Percentiles rank a stretch among this genome's conserved stretches.
Evolutionary conservation across 2,113 vertebrate species (phyloP).

Genomic region (Steatornis caripensis): DNA sequence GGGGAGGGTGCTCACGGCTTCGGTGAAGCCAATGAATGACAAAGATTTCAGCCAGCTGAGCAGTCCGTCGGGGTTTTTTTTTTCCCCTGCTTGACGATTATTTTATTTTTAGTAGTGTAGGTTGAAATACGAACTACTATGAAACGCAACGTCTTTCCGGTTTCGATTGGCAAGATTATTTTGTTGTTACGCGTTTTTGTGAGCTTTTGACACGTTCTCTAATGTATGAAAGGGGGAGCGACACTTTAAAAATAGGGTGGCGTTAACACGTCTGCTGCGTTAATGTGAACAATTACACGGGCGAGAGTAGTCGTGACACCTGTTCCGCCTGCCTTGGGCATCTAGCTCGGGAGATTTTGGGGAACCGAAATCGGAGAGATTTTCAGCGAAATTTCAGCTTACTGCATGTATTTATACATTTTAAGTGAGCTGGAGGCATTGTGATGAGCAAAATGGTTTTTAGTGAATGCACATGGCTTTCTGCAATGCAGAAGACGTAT

Average conservation of each 20-base stretch:
- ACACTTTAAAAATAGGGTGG: neutral
- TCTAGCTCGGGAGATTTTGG: neutral
- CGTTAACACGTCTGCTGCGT: neutral
- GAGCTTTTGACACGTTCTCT: neutral
- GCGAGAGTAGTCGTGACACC: rapidly evolving
- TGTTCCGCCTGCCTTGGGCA: rapidly evolving
- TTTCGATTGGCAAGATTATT: neutral
- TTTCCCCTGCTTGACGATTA: neutral
- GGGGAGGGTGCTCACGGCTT: too few species aligned
- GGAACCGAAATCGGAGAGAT: neutral
- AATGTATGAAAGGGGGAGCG: neutral
- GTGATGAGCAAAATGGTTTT: too few species aligned
- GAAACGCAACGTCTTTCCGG: neutral
- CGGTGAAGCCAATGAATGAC: neutral
- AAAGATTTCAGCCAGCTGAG: neutral
- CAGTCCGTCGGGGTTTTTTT: neutral
- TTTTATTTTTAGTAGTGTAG: neutral
- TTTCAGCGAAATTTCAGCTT: neutral
- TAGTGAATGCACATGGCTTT: neutral
- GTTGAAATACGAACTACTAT: neutral
- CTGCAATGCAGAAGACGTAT: neutral
- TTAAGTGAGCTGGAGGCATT: neutral
- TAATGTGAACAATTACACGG: neutral
- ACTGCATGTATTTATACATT: neutral
- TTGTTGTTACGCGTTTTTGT: neutral